Base-by-base conservation (phyloP, 2,113 vertebrate genomes). In the Pterocles gutturalis region DNA sequence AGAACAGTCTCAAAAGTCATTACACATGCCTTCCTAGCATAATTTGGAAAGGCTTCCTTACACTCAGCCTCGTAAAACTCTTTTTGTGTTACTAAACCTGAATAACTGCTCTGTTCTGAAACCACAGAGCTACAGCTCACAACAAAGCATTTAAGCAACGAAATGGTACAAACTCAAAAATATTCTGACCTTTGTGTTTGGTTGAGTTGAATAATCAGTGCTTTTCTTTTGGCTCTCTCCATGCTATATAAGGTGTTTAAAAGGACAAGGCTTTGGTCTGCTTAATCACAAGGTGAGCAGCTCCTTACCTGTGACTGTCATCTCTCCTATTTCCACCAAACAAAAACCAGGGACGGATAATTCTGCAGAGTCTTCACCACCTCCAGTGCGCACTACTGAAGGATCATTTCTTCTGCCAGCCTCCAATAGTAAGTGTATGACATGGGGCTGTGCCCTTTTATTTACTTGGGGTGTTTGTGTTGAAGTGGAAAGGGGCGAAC, bases 21-120 rank as follows among this genome's bases (percentile, higher is more conserved):
- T 92, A 83, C 48, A 64, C 57, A 67, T 29, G 65, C 72, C 83
- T 96, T 93, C 61, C 90, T 89, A 90, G 38, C 43, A 36, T 72
- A 92, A 79, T 87, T 84, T 97, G 88, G 95, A 93, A 92, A 78
- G 61, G 57, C 16, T 92, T 94, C 71, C 88, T 92, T 65, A 71
- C 55, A 84, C 38, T 53, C 57, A 67, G 33, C 54, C 62, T 90
- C 79, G n/a, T 93, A 89, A 96, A 93, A 82, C 55, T 46, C 79
- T 92, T 89, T 66, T 95, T 55, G 87, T 81, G 67, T 92, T 89
- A 55, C 76, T 64, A 55, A 92, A 71, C 76, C 72, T 94, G 92
- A 90, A 79, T 78, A 87, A 85, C 66, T 91, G 78, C 85, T 94
- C 89, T 93, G 77, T 95, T 89, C 65, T 79, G 67, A 81, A 95